Evolutionary conservation across 2,113 vertebrate genomes (phyloP).

Genomic region (Motacilla tschutschensis): DNA sequence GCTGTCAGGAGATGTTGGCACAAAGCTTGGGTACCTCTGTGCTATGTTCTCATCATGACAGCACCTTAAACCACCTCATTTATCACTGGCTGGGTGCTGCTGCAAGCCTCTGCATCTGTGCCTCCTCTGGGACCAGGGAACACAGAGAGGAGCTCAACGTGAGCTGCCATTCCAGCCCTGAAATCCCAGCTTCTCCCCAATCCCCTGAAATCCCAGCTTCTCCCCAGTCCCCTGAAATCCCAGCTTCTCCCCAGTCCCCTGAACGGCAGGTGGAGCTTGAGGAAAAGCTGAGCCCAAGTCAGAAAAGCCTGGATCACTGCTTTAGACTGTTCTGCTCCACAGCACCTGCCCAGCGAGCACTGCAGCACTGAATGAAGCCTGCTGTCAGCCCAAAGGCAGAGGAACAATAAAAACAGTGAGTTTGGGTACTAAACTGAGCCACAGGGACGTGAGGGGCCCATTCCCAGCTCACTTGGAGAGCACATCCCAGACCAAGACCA

Average conservation of each 20-base stretch:
- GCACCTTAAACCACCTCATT: not conserved
- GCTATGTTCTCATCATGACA: rapidly evolving
- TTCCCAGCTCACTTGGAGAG: not conserved
- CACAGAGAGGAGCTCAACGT: not conserved
- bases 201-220: too few relatives aligned
- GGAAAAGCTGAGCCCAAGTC: not conserved
- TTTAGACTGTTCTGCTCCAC: not conserved
- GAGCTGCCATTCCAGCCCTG: not conserved
- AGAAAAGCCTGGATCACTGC: not conserved
- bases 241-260: not conserved
- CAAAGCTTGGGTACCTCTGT: not conserved
- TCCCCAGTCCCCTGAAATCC: not conserved
- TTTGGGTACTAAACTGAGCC: not conserved
- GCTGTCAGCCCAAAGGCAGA: not conserved
- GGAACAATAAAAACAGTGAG: not conserved
- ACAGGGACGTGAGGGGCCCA: rapidly evolving
- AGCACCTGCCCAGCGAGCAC: not conserved
- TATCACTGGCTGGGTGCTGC: not conserved
- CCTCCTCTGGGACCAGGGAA: not conserved
- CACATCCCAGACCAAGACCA: not conserved
- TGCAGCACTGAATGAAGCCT: not conserved
- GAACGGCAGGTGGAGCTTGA: not conserved
- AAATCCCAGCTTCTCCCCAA: not conserved
- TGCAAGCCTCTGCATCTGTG: not conserved
- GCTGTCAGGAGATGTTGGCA: rapidly evolving